These are phyloP conservation scores for Orgyia antiqua DNA, from an alignment of 2,888 invertebrate genomes.

Conservation along the genomic window DNA sequence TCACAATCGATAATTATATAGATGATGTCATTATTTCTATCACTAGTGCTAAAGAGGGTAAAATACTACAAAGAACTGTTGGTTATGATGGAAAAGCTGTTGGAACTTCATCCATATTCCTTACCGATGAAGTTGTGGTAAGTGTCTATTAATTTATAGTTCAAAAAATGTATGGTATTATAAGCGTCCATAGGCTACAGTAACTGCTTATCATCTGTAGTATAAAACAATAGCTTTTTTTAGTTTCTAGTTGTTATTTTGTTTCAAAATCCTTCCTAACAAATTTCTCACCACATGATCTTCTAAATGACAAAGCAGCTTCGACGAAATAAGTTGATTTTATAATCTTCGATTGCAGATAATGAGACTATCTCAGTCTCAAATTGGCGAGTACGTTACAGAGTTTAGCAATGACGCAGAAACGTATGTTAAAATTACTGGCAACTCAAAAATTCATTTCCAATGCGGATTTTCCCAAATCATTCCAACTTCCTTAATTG, in stretches of 20 bases:
- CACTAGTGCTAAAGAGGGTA: constrained; percentile 31
- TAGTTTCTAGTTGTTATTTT: too few relatives aligned
- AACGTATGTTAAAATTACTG: constrained; percentile 30
- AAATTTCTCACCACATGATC: too few relatives aligned
- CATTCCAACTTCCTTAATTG: constrained; percentile 29
- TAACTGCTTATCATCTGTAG: too few relatives aligned
- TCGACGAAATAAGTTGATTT: too few relatives aligned
- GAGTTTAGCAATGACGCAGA: constrained; percentile 28
- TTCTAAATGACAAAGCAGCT: too few relatives aligned
- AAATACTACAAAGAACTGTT: too few relatives aligned
- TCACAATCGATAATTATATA: constrained; percentile 30
- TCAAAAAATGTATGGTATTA: too few relatives aligned
- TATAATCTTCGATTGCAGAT: constrained; percentile 21
- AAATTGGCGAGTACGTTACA: constrained; percentile 31
- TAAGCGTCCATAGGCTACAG: too few relatives aligned
- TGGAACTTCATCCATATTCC: constrained; percentile 18
- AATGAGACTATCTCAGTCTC: constrained; percentile 24
- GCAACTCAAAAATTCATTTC: constrained; percentile 35
- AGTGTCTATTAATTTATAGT: constrained; percentile 18
- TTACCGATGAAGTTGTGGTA: constrained; percentile 25
- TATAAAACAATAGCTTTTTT: too few relatives aligned
- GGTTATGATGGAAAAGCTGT: constrained; percentile 27
- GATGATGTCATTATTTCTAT: constrained; percentile 32
- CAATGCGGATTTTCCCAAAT: constrained; percentile 40
- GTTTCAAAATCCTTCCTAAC: too few relatives aligned